Evolutionary conservation across 2,797 vertebrate genomes (phyloP).

Genomic region (Mycteria americana): DNA sequence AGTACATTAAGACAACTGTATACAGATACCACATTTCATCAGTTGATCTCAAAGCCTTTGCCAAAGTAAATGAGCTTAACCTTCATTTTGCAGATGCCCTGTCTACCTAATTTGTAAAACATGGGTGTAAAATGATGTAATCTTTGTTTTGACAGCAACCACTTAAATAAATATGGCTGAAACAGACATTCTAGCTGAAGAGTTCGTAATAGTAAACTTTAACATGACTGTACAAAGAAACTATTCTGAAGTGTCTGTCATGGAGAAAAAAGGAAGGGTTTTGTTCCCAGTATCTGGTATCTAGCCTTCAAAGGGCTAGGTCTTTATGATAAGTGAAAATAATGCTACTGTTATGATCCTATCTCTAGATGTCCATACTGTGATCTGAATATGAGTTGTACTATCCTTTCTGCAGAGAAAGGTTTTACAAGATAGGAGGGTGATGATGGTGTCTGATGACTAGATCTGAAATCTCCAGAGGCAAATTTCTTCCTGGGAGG

Average conservation of each 20-base stretch:
- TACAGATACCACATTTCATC: neutral
- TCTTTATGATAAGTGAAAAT: neutral
- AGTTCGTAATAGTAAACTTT: neutral
- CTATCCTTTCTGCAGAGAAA: neutral
- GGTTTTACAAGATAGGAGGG: neutral
- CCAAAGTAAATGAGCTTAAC: neutral
- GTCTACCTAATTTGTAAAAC: constrained; percentile 22
- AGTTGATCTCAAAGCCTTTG: neutral
- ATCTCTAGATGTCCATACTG: neutral
- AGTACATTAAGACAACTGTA: neutral
- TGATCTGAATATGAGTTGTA: neutral
- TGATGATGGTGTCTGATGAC: neutral
- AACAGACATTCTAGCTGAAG: neutral
- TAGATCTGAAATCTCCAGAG: neutral
- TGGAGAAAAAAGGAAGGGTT: neutral
- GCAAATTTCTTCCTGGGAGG: neutral
- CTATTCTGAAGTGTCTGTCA: neutral
- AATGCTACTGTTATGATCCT: neutral
- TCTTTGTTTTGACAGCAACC: constrained; percentile 16
- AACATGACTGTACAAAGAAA: neutral
- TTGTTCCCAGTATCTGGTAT: neutral
- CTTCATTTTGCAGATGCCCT: neutral
- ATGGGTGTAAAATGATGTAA: neutral
- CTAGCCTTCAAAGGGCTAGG: neutral
- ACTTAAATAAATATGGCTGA: neutral